Evolutionary conservation across 2,888 invertebrate species (phyloP).

Genomic region (Leucania comma): DNA sequence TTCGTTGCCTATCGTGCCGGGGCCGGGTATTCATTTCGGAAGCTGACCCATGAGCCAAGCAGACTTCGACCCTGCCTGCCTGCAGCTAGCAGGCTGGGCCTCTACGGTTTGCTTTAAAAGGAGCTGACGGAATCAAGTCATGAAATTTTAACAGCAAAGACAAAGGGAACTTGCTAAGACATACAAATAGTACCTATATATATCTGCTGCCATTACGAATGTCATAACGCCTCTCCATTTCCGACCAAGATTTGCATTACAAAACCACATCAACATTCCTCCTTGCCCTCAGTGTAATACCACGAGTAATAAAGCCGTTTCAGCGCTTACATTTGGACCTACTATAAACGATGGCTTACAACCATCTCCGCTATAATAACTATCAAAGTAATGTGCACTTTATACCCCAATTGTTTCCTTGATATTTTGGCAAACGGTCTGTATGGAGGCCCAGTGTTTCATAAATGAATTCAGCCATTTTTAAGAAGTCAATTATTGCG

Average conservation of each 20-base stretch:
- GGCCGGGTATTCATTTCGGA: too few relatives aligned
- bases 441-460: background rate
- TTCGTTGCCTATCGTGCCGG: too few relatives aligned
- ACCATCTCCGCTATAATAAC: constrained; percentile 35
- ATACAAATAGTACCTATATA: background rate
- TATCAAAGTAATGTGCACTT: constrained; percentile 44
- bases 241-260: constrained; percentile 3
- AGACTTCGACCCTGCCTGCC: too few relatives aligned
- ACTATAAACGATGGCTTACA: constrained; percentile 21
- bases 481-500: background rate
- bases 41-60: too few relatives aligned
- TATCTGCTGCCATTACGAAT: background rate
- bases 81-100: too few relatives aligned
- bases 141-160: too few relatives aligned
- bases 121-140: too few relatives aligned
- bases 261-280: constrained; percentile 11
- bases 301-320: constrained; percentile 1
- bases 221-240: background rate
- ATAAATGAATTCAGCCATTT: background rate
- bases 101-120: too few relatives aligned
- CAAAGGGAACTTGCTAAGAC: too few relatives aligned
- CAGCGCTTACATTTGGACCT: constrained; percentile 12
- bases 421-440: background rate
- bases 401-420: constrained; percentile 24
- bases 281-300: background rate